Conservation (phyloP, 2,888 invertebrate genomes). For the Cantharis lateralis region DNA sequence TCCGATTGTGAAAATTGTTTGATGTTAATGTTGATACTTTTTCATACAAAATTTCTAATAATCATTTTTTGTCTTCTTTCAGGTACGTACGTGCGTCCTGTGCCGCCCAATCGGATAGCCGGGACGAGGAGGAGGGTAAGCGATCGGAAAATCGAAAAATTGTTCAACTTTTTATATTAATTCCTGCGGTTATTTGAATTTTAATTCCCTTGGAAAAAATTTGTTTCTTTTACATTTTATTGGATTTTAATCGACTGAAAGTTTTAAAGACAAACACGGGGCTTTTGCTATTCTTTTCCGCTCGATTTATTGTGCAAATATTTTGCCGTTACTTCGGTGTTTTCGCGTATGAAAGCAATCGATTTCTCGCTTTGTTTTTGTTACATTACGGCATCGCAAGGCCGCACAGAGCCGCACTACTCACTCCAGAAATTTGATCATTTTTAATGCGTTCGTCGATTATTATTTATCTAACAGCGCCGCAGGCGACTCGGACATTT, state of each 20-base stretch:
- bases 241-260: not conserved
- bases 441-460: too few species aligned
- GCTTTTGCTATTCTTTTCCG: slow-evolving; percentile 10
- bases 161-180: not conserved
- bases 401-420: not conserved
- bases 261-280: slow-evolving; percentile 11
- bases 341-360: not conserved
- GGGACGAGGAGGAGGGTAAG: not conserved
- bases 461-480: too few species aligned
- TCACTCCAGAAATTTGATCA: too few species aligned
- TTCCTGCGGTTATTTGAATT: not conserved
- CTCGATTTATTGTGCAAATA: slow-evolving; percentile 18
- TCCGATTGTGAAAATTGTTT: not conserved
- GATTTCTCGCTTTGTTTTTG: slow-evolving; percentile 3
- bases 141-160: not conserved
- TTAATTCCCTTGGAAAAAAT: not conserved
- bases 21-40: not conserved
- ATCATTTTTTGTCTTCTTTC: not conserved
- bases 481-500: too few species aligned
- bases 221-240: not conserved
- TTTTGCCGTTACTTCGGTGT: slow-evolving; percentile 10
- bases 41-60: not conserved
- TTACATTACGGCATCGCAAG: not conserved
- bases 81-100: not conserved
- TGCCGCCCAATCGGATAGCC: not conserved